phyloP scores from a whole-genome alignment of 2,888 invertebrate genomes.

The Polydrusus pterygomalis region DNA sequence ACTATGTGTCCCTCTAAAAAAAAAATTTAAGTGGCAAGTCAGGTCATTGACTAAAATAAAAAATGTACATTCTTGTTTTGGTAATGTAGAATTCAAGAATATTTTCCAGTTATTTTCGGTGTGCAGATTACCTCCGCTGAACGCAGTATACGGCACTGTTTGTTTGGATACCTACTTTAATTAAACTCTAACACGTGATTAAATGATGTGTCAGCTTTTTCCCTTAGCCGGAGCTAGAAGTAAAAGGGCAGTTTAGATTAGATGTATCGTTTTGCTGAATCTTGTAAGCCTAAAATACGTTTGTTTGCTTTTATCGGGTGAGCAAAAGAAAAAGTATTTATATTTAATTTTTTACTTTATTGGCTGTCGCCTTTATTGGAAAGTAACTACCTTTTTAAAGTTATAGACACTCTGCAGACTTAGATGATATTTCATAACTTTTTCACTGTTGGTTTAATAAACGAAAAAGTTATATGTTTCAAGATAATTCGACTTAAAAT shows the following conservation, averaged over 20 bases:
- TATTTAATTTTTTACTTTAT: neutral
- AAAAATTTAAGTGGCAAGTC: too few relatives aligned
- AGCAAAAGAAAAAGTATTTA: neutral
- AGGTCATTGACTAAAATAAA: too few relatives aligned
- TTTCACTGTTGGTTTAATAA: too few relatives aligned
- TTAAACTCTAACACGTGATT: conserved; percentile 46
- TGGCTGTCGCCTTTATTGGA: neutral
- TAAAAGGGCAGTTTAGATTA: conserved; percentile 27
- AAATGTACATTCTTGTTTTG: too few relatives aligned
- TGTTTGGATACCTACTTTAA: conserved; percentile 42
- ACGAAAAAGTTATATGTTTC: too few relatives aligned
- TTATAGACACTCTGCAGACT: too few relatives aligned
- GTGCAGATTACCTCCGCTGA: conserved; percentile 1
- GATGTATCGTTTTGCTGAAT: conserved; percentile 26
- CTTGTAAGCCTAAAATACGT: conserved; percentile 9
- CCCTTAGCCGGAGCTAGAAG: conserved; percentile 24
- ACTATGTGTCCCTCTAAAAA: too few relatives aligned
- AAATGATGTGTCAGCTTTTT: conserved; percentile 46
- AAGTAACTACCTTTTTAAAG: too few relatives aligned
- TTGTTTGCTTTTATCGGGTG: neutral
- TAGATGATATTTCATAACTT: too few relatives aligned
- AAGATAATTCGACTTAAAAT: too few relatives aligned
- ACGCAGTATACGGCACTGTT: conserved; percentile 33
- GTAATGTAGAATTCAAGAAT: too few relatives aligned
- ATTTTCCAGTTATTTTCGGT: neutral